Evolutionary conservation across 1,140 invertebrate species (phyloP), one percentile per base, ranked within the genome.

Genomic region (Drosophila gunungcola): DNA sequence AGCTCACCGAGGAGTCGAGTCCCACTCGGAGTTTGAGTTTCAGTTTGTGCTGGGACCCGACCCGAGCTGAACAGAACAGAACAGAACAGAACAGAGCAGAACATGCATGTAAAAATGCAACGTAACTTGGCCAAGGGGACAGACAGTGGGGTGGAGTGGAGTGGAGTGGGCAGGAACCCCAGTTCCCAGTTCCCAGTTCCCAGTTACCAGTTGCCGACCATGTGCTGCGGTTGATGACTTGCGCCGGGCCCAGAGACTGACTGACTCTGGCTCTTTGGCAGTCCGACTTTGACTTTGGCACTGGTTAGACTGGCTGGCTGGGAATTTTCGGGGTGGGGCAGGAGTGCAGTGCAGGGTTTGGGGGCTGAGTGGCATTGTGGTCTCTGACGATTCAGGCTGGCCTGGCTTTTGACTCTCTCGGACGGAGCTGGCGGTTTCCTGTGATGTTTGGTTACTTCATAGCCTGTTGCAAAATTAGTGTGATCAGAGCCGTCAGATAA

Each of bases 31-130:
- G 58, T 64, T 67, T 49, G 58, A 41, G 63, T 64, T 67, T 67
- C 38, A 52, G 64, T 52, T 68, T 64, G 64, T 65, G 60, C 57
- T 75, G 70, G 75, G 63, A 61, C 32, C 41, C 63, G 73, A 55
- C 45, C 55, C 9, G 43, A 61, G 39, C 75, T 65, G 79, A 81
- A 74, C 83, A 86, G 16, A 21, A 0, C 16, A 21, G 16, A 21
- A 21, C 16, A 21, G 16, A 21, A 21, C 16, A 21, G 16, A 1
- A 21, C 16, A 21, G 16, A 61, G 43, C 75, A 72, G 79, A 81
- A 74, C 83, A 86, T 86, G 79, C 83, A 86, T 89, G 83, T 86
- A 88, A 89, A 86, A 86, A 86, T 86, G 83, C 83, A 89, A 73
- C 83, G 79, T 85, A 85, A 85, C 77, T 55, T 73, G 82, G 76